These are phyloP conservation scores for Pyrrhia umbra DNA, from an alignment of 2,888 invertebrate genomes.

Conservation along the genomic window DNA sequence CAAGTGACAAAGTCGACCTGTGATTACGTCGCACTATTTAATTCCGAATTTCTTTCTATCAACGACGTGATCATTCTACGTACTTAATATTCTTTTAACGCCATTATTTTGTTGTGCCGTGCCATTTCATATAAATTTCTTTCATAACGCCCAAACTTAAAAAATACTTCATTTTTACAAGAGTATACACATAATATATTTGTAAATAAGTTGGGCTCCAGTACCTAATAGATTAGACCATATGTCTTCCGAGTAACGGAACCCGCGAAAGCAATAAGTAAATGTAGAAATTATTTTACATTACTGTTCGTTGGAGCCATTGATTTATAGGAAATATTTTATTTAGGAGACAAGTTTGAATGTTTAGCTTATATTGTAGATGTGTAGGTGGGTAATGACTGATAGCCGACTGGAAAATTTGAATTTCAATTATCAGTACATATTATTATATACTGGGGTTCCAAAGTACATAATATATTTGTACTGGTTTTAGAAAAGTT, in stretches of 20 bases:
- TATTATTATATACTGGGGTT: background rate
- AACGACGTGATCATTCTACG: constrained; percentile 1
- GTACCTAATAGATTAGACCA: constrained; percentile 64
- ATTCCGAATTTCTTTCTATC: no score
- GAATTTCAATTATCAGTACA: background rate
- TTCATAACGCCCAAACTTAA: constrained; percentile 8
- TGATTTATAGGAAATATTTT: constrained; percentile 58
- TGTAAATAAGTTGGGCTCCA: constrained; percentile 36
- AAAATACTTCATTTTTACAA: constrained; percentile 29
- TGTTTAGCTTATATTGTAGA: constrained; percentile 70
- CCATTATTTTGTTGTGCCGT: constrained; percentile 10
- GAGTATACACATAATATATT: constrained; percentile 26
- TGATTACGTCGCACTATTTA: no score
- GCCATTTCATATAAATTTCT: constrained; percentile 24
- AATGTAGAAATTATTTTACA: constrained; percentile 68
- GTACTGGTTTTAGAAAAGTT: constrained; percentile 1
- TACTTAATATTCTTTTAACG: constrained; percentile 30
- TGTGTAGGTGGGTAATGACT: constrained; percentile 46
- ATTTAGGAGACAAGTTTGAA: constrained; percentile 68
- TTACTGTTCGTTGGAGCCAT: constrained; percentile 62
- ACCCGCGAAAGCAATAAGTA: constrained; percentile 82
- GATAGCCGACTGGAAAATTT: constrained; percentile 34
- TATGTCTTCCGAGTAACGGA: constrained; percentile 83
- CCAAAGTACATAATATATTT: background rate
- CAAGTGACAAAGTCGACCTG: no score